Evolutionary conservation across 2,888 invertebrate species (phyloP).

Genomic region (Ichneumoninae sp.): DNA sequence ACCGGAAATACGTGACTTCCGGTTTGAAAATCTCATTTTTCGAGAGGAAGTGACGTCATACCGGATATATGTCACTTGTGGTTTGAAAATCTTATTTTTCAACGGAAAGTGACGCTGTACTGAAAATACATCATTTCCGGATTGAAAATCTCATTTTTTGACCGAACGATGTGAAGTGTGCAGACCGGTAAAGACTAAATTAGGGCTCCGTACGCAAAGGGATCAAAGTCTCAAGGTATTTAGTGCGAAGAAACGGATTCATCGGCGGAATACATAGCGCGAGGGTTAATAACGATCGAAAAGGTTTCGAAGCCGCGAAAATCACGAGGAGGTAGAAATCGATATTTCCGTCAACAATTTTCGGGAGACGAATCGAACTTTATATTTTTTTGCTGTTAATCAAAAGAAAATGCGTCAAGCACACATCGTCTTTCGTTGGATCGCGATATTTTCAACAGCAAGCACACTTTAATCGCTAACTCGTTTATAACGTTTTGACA

Average conservation of each 20-base stretch:
- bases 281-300: background rate
- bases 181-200: too few species aligned
- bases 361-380: conserved; percentile 2
- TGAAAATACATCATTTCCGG: too few species aligned
- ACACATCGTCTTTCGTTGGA: conserved; percentile 59
- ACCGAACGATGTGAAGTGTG: too few species aligned
- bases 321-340: conserved; percentile 2
- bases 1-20: too few species aligned
- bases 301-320: background rate
- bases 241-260: background rate
- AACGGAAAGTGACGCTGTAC: too few species aligned
- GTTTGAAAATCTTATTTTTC: too few species aligned
- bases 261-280: too few species aligned
- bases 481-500: conserved; percentile 29
- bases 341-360: background rate
- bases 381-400: background rate
- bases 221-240: background rate
- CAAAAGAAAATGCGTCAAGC: conserved; percentile 18
- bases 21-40: too few species aligned
- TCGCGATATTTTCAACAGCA: conserved; percentile 52
- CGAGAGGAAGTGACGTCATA: too few species aligned
- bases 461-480: conserved; percentile 26
- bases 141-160: too few species aligned
- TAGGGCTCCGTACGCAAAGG: background rate
- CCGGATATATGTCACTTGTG: too few species aligned